These are phyloP conservation scores for Marmota flaviventris DNA, from an alignment of 2,113 vertebrate species.

Conservation along the genomic window DNA sequence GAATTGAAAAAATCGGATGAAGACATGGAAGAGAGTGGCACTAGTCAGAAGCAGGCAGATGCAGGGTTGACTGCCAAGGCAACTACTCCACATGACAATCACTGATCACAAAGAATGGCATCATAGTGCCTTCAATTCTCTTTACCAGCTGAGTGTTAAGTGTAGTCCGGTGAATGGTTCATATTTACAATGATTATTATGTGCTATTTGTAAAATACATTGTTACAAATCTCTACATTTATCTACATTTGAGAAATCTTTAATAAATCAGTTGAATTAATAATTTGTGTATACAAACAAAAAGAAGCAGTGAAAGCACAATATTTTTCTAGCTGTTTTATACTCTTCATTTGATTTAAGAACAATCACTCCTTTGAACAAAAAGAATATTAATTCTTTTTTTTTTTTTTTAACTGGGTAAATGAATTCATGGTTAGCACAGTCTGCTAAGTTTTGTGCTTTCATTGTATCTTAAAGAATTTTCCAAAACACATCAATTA, in stretches of 20 bases:
- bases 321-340: neutral
- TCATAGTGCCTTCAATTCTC: neutral
- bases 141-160: neutral
- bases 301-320: neutral
- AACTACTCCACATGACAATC: neutral
- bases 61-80: neutral
- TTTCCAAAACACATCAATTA: conserved; percentile 48
- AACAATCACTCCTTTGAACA: neutral
- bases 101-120: neutral
- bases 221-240: neutral
- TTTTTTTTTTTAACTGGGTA: neutral
- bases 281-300: neutral
- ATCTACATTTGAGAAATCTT: neutral
- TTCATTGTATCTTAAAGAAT: neutral
- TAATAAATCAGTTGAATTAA: neutral
- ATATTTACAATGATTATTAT: neutral
- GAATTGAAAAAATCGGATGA: neutral
- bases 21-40: neutral
- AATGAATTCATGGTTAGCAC: neutral
- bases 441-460: neutral
- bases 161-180: neutral
- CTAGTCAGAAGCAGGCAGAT: neutral
- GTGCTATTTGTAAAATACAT: neutral
- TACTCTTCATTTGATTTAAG: conserved; percentile 3
- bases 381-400: neutral